These are phyloP conservation scores for Samia ricini DNA, from an alignment of 1,140 invertebrate genomes.

Conservation along the genomic window DNA sequence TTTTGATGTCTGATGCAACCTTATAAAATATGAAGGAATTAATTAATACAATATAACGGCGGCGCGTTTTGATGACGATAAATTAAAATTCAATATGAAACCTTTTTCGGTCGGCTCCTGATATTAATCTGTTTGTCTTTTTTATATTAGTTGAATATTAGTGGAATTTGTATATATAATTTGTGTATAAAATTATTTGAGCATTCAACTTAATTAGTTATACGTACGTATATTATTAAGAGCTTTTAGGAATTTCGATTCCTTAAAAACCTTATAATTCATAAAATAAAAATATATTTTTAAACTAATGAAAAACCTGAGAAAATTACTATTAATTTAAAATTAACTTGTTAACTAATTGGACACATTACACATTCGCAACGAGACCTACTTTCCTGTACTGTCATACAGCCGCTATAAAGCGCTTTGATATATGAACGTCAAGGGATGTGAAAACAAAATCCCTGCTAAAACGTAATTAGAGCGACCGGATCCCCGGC, in stretches of 20 bases:
- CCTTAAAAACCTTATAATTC: not conserved
- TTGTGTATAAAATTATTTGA: not conserved
- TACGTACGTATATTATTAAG: not conserved
- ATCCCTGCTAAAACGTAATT: slow-evolving; percentile 37
- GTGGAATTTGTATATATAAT: not conserved
- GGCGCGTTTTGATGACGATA: slow-evolving; percentile 9
- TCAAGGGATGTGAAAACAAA: slow-evolving; percentile 46
- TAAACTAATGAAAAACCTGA: not conserved
- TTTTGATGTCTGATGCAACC: slow-evolving; percentile 21
- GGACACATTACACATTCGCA: not conserved
- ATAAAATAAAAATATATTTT: not conserved
- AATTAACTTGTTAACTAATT: not conserved
- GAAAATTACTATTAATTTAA: not conserved
- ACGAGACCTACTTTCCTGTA: not conserved
- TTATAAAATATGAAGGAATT: slow-evolving; percentile 31
- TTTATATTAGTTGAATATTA: not conserved
- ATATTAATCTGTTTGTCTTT: not conserved
- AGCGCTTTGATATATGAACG: slow-evolving; percentile 9
- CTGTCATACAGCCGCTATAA: not conserved
- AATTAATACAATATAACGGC: slow-evolving; percentile 22
- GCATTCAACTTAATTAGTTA: not conserved
- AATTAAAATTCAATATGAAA: not conserved
- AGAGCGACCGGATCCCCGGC: slow-evolving; percentile 18
- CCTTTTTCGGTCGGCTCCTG: not conserved
- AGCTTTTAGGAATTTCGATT: no score